Evolutionary conservation across 2,113 vertebrate species (phyloP), one percentile per base, ranked within the genome.

Genomic region (Rhinoderma darwinii): DNA sequence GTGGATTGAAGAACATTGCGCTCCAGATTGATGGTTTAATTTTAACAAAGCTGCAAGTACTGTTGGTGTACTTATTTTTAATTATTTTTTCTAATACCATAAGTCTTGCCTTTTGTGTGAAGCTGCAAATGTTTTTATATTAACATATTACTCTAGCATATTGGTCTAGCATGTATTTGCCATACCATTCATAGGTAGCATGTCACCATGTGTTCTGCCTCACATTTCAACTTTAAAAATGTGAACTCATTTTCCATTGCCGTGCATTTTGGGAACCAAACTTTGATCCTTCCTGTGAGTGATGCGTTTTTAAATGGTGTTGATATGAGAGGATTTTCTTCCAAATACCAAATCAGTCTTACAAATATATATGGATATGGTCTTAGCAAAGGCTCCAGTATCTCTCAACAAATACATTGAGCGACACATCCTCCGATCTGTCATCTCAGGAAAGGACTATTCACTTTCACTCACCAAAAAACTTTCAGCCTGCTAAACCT

Each of bases 391-490:
- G 30, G 22, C 22, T 39, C 51, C 59, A 80, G 35, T 59, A n/a
- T 14, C 77, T 80, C 20, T 80, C 77, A 59, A 59, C 35, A 80
- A 20, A 59, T 56, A 80, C 35, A 80, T 32, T 80, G 51, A 59
- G 77, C 37, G 51, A 59, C 50, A 80, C 32, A 39, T 80, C 50
- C 51, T 39, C 32, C 41, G 22, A 59, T 80, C 50, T 80, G 77
- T 80, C 77, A 80, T 59, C 77, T 80, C 77, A 80, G 51, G 51
- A 79, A 80, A 59, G 18, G 35, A 37, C 77, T 80, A 39, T 59
- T 80, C 51, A 59, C 77, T 59, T 80, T 56, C 51, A 59, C 77
- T 80, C 77, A 80, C 39, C 77, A 39, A 39, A 25, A 25, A 80
- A 59, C 77, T 78, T 56, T 54, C 35, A 54, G 76, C 50, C 30